phyloP scores from a whole-genome alignment of 2,113 vertebrate species.

The Eulemur rufifrons region DNA sequence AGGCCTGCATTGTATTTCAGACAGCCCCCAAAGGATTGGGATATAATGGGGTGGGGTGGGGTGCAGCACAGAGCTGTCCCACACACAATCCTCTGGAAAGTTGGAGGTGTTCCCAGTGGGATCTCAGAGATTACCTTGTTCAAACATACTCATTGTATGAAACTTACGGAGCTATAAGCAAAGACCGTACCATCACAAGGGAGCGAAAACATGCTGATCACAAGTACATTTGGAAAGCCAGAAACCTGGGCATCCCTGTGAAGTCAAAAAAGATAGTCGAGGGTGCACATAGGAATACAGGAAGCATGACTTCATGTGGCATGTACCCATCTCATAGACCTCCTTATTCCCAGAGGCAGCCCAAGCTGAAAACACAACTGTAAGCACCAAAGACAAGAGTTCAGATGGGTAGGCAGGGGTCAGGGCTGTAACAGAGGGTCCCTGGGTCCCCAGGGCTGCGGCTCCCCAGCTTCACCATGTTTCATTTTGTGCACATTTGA shows the following conservation, averaged over 20 bases:
- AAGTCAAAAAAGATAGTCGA: not conserved
- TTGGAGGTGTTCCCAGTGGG: not conserved
- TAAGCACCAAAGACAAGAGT: not conserved
- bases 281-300: not conserved
- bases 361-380: fast-evolving
- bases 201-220: not conserved
- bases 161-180: not conserved
- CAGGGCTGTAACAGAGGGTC: not conserved
- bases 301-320: not conserved
- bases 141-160: not conserved
- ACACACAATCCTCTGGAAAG: not conserved
- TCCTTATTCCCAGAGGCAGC: not conserved
- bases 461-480: not conserved
- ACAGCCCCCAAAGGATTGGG: not conserved
- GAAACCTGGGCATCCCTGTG: not conserved
- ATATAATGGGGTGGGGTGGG: not conserved
- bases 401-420: not conserved
- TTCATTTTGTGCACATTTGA: not conserved
- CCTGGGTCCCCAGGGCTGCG: not conserved
- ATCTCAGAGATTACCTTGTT: not conserved
- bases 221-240: not conserved
- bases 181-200: not conserved
- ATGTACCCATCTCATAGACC: not conserved
- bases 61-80: not conserved
- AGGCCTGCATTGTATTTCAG: not conserved